Evolutionary conservation across 2,113 vertebrate species (phyloP), one percentile per base, ranked within the genome.

Genomic region (Arothron firmamentum): DNA sequence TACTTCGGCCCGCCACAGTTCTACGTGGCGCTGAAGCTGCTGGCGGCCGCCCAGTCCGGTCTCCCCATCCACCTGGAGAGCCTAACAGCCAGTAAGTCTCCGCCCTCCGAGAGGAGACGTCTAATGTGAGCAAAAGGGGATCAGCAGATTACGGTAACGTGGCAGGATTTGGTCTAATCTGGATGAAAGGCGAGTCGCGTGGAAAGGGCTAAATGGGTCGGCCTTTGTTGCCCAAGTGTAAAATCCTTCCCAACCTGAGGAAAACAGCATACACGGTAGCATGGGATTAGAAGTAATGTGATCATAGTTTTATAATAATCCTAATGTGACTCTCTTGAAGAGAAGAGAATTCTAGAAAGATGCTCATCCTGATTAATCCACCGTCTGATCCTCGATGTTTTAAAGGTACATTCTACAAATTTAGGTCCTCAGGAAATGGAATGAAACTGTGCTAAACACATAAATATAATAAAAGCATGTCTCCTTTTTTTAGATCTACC

Each of bases 1-100:
- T 97, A 92, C 91, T 98, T 98, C 72, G 94, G 94, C 57, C 93
- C 89, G 0, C 79, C 92, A 56, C 94, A 98, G 47, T 98, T 98
- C 90, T 98, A 93, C 18, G 66, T 94, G 82, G 95, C 94, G 58
- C 90, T 98, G 88, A 98, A 97, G 88, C 90, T 98, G 80, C 93
- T 98, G 42, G 93, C 96, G 0, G 94, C 93, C 12, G 92, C 92
- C 1, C 96, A 98, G 80, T 85, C 93, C 2, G 94, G 94, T 23
- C 90, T 96, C 47, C 94, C 96, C n/a, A 68, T 98, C 65, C 89
- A 90, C 64, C 89, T 93, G 74, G 95, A 97, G 80, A 97, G 92
- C 68, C 88, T 94, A 71, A 90, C 92, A 54, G 91, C 92, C 78
- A 94, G 96, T 98, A 85, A 95, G 94, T 91, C 18, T 67, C 53